A percentile compares a stretch with the other conserved stretches of the same genome.
phyloP scores from a whole-genome alignment of 1,140 invertebrate genomes.

The Batillaria attramentaria region DNA sequence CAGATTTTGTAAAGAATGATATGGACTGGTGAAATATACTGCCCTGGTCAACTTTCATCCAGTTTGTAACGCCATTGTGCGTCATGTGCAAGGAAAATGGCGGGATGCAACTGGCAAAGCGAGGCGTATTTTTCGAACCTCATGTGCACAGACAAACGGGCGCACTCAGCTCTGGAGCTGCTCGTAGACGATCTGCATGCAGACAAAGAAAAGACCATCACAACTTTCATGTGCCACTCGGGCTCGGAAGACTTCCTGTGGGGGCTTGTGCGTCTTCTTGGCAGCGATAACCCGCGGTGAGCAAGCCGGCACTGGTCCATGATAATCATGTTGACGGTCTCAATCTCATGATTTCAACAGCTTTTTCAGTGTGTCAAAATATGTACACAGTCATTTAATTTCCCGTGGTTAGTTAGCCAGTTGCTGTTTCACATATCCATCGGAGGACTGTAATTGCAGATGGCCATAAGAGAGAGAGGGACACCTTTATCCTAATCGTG shows the following conservation, averaged over 20 bases:
- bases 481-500: too few species aligned
- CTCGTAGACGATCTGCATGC: conserved; percentile 70
- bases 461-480: too few species aligned
- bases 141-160: conserved; percentile 54
- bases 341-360: neutral
- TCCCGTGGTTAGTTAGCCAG: too few species aligned
- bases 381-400: neutral
- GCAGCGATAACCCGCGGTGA: conserved; percentile 65
- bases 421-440: too few species aligned
- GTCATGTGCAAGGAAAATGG: conserved; percentile 29
- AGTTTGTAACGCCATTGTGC: too few species aligned
- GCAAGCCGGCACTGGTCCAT: neutral
- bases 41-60: neutral
- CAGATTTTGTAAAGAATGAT: conserved; percentile 18
- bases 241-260: conserved; percentile 70
- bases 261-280: conserved; percentile 66
- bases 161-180: conserved; percentile 64
- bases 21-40: neutral
- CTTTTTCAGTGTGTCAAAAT: neutral
- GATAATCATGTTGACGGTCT: neutral
- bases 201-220: conserved; percentile 67
- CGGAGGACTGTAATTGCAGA: too few species aligned
- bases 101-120: conserved; percentile 64
- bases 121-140: conserved; percentile 66
- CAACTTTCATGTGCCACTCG: conserved; percentile 65